A percentile compares a stretch with the other conserved stretches of the same genome.
Conservation (phyloP, 2,888 invertebrate species). For the Cantharis lateralis region DNA sequence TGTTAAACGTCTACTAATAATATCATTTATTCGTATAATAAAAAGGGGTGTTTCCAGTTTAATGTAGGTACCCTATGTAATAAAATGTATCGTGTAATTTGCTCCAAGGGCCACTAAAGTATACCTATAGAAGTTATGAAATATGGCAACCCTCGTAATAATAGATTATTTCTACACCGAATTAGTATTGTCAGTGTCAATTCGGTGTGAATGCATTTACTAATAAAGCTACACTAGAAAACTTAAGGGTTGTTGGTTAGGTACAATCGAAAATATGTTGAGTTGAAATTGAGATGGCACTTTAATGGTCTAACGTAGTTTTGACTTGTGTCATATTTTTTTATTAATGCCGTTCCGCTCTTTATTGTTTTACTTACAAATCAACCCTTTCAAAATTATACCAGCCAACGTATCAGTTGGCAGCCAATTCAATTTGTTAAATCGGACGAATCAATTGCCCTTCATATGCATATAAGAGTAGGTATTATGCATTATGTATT, state of each 20-base stretch:
- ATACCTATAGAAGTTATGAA: slow-evolving; percentile 37
- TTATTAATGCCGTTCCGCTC: slow-evolving; percentile 1
- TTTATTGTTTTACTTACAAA: slow-evolving; percentile 12
- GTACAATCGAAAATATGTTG: slow-evolving; percentile 31
- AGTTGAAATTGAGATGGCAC: slow-evolving; percentile 32
- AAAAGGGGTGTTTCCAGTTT: neutral
- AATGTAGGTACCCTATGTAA: slow-evolving; percentile 1
- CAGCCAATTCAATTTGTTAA: slow-evolving; percentile 18
- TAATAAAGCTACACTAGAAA: slow-evolving; percentile 54
- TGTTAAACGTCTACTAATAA: neutral
- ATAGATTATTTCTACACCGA: slow-evolving; percentile 49
- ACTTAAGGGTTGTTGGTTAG: slow-evolving; percentile 29
- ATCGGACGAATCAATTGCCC: slow-evolving; percentile 18
- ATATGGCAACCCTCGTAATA: slow-evolving; percentile 43
- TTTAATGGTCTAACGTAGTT: slow-evolving; percentile 22
- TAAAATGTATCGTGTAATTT: slow-evolving; percentile 38
- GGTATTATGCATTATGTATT: neutral
- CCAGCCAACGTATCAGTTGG: slow-evolving; percentile 14
- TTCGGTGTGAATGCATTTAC: slow-evolving; percentile 50
- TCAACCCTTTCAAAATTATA: slow-evolving; percentile 2
- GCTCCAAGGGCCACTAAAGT: slow-evolving; percentile 36
- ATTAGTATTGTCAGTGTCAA: slow-evolving; percentile 53
- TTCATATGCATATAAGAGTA: neutral
- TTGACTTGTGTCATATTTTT: slow-evolving; percentile 13
- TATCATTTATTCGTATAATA: neutral